Conservation (phyloP, 2,113 vertebrate genomes). For the Atractosteus spatula region DNA sequence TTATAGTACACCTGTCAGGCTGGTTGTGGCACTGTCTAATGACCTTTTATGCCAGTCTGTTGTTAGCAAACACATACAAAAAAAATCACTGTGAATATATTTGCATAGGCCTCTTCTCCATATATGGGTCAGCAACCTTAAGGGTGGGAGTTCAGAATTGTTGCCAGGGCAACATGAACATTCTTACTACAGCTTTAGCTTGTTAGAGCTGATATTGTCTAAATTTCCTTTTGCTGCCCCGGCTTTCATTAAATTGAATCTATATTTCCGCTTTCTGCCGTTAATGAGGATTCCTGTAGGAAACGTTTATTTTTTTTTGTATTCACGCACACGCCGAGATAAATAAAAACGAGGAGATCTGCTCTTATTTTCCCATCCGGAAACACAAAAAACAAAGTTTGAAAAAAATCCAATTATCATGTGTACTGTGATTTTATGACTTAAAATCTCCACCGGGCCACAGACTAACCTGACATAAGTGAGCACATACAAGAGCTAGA, state of each 20-base stretch:
- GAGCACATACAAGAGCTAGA: too few species aligned
- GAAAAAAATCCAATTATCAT: not conserved
- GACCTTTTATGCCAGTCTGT: slow-evolving; percentile 67
- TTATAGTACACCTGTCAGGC: slow-evolving; percentile 66
- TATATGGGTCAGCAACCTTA: slow-evolving; percentile 58
- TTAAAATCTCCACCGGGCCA: slow-evolving; percentile 1
- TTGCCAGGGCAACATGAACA: slow-evolving; percentile 44
- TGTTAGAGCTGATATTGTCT: slow-evolving; percentile 11
- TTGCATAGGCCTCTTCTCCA: slow-evolving; percentile 43
- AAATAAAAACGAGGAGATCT: not conserved
- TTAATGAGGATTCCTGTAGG: slow-evolving; percentile 6
- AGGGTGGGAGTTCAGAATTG: slow-evolving; percentile 32
- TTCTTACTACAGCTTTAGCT: not conserved
- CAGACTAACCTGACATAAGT: too few species aligned
- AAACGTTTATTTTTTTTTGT: not conserved
- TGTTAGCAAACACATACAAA: slow-evolving; percentile 48
- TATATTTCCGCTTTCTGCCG: not conserved
- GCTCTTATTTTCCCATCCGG: not conserved
- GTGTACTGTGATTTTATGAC: not conserved
- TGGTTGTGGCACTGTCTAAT: slow-evolving; percentile 57
- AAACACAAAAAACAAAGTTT: too few species aligned
- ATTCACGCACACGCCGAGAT: not conserved
- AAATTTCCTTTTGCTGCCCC: not conserved
- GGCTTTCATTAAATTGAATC: not conserved
- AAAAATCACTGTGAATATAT: slow-evolving; percentile 36